These are phyloP conservation scores for Peromyscus melanophrys DNA, from an alignment of 2,797 vertebrate species.

Conservation along the genomic window DNA sequence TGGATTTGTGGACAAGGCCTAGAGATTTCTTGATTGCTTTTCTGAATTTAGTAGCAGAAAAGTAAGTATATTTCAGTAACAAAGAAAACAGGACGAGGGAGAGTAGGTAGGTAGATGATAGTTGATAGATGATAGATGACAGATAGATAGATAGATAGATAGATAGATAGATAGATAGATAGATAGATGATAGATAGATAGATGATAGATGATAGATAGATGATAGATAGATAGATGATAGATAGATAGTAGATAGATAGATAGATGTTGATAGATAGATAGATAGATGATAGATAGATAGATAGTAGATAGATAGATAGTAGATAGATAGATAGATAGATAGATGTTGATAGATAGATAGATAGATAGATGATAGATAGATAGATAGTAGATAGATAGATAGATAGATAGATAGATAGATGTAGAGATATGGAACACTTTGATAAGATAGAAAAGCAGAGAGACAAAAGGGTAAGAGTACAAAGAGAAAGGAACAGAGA, in stretches of 20 bases:
- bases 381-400: neutral
- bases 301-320: neutral
- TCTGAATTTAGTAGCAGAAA: slow-evolving; percentile 57
- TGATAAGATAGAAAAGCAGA: neutral
- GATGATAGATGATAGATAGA: neutral
- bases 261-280: no score
- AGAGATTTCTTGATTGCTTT: slow-evolving; percentile 63
- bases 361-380: no score
- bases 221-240: neutral
- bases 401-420: neutral
- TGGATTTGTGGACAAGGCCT: slow-evolving; percentile 50
- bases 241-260: neutral
- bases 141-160: neutral
- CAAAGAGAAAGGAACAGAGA: neutral
- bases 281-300: neutral
- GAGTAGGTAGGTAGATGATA: neutral
- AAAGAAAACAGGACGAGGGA: neutral
- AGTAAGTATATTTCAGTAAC: neutral
- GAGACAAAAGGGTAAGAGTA: neutral
- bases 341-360: neutral
- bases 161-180: neutral
- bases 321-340: neutral
- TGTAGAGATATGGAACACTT: neutral
- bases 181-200: neutral
- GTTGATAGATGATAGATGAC: neutral